Evolutionary conservation across 2,888 invertebrate genomes (phyloP), one percentile per base, ranked within the genome.

Genomic region (Ligdia adustata): DNA sequence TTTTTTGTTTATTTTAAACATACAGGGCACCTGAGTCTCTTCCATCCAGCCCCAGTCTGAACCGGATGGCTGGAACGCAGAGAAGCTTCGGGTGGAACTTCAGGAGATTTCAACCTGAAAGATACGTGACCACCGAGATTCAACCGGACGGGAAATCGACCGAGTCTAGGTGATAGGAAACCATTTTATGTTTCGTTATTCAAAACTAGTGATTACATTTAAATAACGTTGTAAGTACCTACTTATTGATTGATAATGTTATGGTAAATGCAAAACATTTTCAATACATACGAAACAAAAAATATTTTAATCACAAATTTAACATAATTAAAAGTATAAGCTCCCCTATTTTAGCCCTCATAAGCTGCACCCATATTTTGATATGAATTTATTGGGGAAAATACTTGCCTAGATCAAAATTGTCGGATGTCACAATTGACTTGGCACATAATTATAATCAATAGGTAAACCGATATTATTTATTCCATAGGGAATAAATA

Each of bases 41-140:
- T 0, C 72, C 78, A 0, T 80, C 86, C 0, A 69, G 78, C 0
- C 81, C 83, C 0, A 75, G 66, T 2, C 58, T 83, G 22, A 78
- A 69, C 11, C 71, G 79, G 9, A 72, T 52, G 2, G 65, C 62
- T 0, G 75, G 67, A 0, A 87, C 87, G 0, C 83, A 82, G 41
- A 77, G 78, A 40, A 88, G 86, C 40, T 76, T 73, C 5, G 87
- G 87, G 0, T 89, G 89, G 89, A 74, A 82, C 12, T 89, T 79
- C 16, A 79, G 61, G 18, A 74, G 75, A 49, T 81, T 79, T 28
- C 59, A 74, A 2, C 81, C 79, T 0, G 80, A 80, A 33, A 74
- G 66, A 11, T 71, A 72, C 52, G 50, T 69, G 1, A 33, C 16
- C 6, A 26, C 20, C 1, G n/a, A 54, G 2, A 26, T 16, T 12